A percentile compares a stretch with the other conserved stretches of the same genome.
These are phyloP conservation scores for Brachycybe producta DNA, from an alignment of 2,888 invertebrate species.

Conservation along the genomic window DNA sequence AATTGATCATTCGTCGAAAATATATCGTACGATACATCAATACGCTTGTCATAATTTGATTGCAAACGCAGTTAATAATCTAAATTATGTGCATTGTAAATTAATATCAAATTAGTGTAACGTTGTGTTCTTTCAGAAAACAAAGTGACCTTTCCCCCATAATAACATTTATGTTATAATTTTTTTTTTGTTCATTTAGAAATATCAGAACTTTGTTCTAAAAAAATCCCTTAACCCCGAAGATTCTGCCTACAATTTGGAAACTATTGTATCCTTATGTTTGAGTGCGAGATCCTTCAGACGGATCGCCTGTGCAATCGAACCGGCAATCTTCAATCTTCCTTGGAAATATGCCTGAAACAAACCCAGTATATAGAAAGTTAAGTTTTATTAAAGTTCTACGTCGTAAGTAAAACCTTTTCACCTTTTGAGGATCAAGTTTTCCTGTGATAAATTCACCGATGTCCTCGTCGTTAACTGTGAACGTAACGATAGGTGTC, in stretches of 20 bases:
- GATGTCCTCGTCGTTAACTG: conserved; percentile 76
- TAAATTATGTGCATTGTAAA: too few relatives aligned
- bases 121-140: too few relatives aligned
- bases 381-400: neutral
- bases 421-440: conserved; percentile 44
- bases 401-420: conserved; percentile 29
- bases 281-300: conserved; percentile 14
- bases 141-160: too few relatives aligned
- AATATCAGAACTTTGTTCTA: too few relatives aligned
- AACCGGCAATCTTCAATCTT: conserved; percentile 79
- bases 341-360: conserved; percentile 52
- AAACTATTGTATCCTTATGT: conserved; percentile 12
- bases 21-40: too few relatives aligned
- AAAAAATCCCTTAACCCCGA: too few relatives aligned
- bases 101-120: too few relatives aligned
- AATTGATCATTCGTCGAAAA: too few relatives aligned
- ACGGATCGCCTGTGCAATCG: conserved; percentile 43
- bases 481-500: conserved; percentile 45
- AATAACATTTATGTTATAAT: too few relatives aligned
- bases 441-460: conserved; percentile 77
- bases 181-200: too few relatives aligned
- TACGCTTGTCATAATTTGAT: too few relatives aligned
- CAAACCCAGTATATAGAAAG: neutral
- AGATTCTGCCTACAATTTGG: conserved; percentile 8
- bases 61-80: too few relatives aligned